Evolutionary conservation across 2,797 vertebrate genomes (phyloP).

Genomic region (Sebastiscus tertius): DNA sequence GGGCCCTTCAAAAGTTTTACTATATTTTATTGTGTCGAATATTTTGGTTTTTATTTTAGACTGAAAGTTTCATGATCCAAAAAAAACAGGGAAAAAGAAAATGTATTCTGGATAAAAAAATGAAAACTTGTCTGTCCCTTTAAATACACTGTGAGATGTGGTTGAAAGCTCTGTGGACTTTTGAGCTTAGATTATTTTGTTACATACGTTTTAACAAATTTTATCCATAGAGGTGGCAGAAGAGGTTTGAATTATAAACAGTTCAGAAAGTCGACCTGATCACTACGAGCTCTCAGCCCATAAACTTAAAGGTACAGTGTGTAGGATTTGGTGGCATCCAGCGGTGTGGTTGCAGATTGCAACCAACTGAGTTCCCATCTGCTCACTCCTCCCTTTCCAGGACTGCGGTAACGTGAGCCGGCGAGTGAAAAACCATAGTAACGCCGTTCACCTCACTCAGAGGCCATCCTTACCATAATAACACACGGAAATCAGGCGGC

Average conservation of each 20-base stretch:
- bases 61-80: neutral
- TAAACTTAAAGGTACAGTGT: neutral
- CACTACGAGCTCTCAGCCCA: neutral
- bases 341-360: too few relatives aligned
- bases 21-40: neutral
- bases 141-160: neutral
- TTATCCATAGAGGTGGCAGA: neutral
- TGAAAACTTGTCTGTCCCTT: neutral
- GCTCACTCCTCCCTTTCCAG: too few relatives aligned
- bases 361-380: too few relatives aligned
- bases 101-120: neutral
- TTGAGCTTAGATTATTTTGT: neutral
- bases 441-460: too few relatives aligned
- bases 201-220: neutral
- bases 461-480: too few relatives aligned
- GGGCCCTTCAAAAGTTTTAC: neutral
- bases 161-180: neutral
- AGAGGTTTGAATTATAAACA: neutral
- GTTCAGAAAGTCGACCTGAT: neutral
- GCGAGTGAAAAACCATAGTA: too few relatives aligned
- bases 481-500: neutral
- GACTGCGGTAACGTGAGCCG: too few relatives aligned
- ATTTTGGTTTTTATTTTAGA: conserved; percentile 6
- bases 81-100: neutral
- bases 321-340: too few relatives aligned